Evolutionary conservation across 2,113 vertebrate genomes (phyloP), one percentile per base, ranked within the genome.

Genomic region (Taurulus bubalis): DNA sequence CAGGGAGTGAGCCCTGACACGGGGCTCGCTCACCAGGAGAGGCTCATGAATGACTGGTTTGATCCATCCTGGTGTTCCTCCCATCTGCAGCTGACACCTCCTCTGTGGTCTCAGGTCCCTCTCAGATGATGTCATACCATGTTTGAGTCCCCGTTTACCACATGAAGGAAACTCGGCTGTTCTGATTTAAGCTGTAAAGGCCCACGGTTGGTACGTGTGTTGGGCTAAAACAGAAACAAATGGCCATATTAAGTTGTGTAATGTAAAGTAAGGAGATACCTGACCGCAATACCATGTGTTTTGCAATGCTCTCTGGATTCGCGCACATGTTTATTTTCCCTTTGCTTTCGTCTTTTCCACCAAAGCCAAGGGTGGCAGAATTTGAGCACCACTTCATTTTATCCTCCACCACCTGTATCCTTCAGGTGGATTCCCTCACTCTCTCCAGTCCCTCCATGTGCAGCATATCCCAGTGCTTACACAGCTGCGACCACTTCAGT

Each of bases 51-150:
- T 80, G 71, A 69, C 67, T 80, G 82, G 82, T 93, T 94, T 93
- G 91, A 92, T 92, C 89, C 83, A 81, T 85, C 85, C 78, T 84
- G 86, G 91, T 87, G 90, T 92, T 90, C 91, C 86, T 65, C 85
- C 77, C 84, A 84, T 86, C 92, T 92, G 84, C 62, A 55, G 49
- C 64, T 67, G 80, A 81, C 77, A 86, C 73, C 80, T 85, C 69
- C 55, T 53, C 79, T 87, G 81, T 71, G 81, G 82, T 89, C 78
- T 80, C 71, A 83, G 80, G 87, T 86, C 85, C 73, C 80, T 80
- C 75, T 87, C 62, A 88, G 79, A 89, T 90, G 82, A 90, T 88
- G 71, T 91, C 82, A 92, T 71, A 32, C 84, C 49, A 85, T 56
- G 79, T 84, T 79, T 75, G 55, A 81, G 75, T 80, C 70, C 58